These are phyloP conservation scores for Scomberomorus guttatus DNA, from an alignment of 2,797 vertebrate genomes.

Conservation along the genomic window DNA sequence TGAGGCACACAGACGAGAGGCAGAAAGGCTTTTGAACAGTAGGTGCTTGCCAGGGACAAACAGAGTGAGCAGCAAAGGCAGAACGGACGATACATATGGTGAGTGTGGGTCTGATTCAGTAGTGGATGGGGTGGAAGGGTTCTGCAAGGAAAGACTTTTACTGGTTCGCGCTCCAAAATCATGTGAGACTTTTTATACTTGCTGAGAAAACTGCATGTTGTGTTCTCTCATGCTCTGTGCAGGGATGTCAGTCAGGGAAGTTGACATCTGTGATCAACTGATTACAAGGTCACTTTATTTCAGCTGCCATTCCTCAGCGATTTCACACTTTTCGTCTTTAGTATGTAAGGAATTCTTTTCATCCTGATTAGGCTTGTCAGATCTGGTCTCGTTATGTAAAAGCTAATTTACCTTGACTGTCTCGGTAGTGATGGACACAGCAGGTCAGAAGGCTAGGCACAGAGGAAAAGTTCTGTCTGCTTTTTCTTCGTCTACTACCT, in stretches of 20 bases:
- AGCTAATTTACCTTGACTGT: constrained; percentile 23
- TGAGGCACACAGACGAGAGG: constrained; percentile 30
- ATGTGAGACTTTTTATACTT: constrained; percentile 13
- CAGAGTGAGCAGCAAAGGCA: neutral
- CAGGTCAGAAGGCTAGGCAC: neutral
- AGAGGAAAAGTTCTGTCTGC: neutral
- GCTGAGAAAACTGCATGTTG: constrained; percentile 25
- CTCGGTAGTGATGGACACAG: constrained; percentile 9
- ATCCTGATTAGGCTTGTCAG: constrained; percentile 43
- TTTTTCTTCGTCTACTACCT: neutral
- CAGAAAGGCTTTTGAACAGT: neutral
- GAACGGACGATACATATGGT: constrained; percentile 46
- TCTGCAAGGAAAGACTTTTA: constrained; percentile 17
- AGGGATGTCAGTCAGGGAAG: constrained; percentile 3
- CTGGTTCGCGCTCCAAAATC: neutral
- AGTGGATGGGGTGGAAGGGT: constrained; percentile 18
- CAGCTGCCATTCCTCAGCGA: constrained; percentile 42
- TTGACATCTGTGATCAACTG: constrained; percentile 34
- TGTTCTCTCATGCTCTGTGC: neutral
- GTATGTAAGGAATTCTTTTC: constrained; percentile 53
- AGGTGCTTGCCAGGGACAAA: constrained; percentile 4
- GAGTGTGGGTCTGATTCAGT: constrained; percentile 53
- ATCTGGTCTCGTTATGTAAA: constrained; percentile 23
- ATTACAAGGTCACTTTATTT: constrained; percentile 36
- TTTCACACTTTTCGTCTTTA: constrained; percentile 53